Evolutionary conservation across 1,140 invertebrate species (phyloP), one percentile per base, ranked within the genome.

Genomic region (Manduca sexta): DNA sequence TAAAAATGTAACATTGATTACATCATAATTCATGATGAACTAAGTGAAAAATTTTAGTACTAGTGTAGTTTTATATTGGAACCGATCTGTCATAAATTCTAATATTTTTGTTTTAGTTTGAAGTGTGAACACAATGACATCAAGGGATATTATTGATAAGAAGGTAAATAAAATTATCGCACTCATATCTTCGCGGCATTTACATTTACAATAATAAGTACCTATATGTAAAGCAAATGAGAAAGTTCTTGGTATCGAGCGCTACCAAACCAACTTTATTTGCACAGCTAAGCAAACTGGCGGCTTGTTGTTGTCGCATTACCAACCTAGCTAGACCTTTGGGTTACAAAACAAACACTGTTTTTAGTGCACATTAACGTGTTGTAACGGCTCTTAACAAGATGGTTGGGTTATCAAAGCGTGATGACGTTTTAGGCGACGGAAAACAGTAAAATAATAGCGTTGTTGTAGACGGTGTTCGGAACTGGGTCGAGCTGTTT

Each of bases 221-320:
- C 58, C 48, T n/a, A 48, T 56, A 14, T 51, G 44, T 64, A 65
- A 33, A 62, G 59, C 67, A 74, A 76, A 74, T 64, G 71, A 68
- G 66, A 73, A 71, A 72, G 59, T 83, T 80, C 73, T 75, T 45
- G 60, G 76, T 78, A 80, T 57, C 58, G 69, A 59, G 68, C 69
- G 71, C 76, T 78, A 80, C 72, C 77, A 75, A 70, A 74, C 56
- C 64, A 56, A 49, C 64, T 54, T 34, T 83, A 77, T 84, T 84
- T 82, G 69, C 68, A 70, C 80, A 84, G 76, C 74, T 84, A 84
- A 71, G 59, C 69, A 84, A 84, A 81, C 77, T n/a, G 61, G 31
- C 38, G 52, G 54, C 47, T 58, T 60, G 56, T 58, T 64, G 62
- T 64, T 67, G 59, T 69, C 69, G 49, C 41, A 29, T 7, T 49